Evolutionary conservation across 2,888 invertebrate species (phyloP).

Genomic region (Thumatha senex): DNA sequence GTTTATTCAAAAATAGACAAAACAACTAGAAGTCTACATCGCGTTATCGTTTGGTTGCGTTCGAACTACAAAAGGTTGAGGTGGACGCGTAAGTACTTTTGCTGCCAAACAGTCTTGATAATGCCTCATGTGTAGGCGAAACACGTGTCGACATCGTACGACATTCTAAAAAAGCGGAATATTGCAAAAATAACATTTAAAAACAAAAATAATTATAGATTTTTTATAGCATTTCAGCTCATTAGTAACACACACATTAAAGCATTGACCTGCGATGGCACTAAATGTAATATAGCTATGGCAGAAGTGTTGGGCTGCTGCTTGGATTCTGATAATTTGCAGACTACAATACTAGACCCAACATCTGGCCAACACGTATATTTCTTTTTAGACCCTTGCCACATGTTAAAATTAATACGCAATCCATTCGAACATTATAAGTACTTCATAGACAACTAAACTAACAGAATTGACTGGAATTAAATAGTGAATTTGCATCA

Average conservation of each 20-base stretch:
- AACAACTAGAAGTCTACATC: no score
- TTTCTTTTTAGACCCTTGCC: constrained; percentile 16
- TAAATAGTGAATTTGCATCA: not conserved
- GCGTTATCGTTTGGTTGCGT: no score
- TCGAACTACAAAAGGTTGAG: no score
- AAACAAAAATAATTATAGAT: no score
- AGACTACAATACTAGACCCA: constrained; percentile 20
- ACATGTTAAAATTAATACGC: constrained; percentile 24
- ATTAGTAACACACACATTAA: constrained; percentile 20
- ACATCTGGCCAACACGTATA: constrained; percentile 10
- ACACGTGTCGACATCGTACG: no score
- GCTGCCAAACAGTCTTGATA: no score
- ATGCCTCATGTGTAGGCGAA: no score
- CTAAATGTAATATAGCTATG: constrained; percentile 23
- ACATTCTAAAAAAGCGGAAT: no score
- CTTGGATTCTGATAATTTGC: constrained; percentile 15
- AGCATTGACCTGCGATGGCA: constrained; percentile 27
- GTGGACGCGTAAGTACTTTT: no score
- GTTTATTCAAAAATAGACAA: no score
- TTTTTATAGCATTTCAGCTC: constrained; percentile 13
- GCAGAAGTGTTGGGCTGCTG: constrained; percentile 23
- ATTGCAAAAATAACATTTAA: no score
- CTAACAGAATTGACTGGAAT: not conserved
- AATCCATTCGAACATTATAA: constrained; percentile 18
- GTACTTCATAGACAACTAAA: not conserved